Evolutionary conservation across 2,113 vertebrate genomes (phyloP).

Genomic region (Bettongia penicillata): DNA sequence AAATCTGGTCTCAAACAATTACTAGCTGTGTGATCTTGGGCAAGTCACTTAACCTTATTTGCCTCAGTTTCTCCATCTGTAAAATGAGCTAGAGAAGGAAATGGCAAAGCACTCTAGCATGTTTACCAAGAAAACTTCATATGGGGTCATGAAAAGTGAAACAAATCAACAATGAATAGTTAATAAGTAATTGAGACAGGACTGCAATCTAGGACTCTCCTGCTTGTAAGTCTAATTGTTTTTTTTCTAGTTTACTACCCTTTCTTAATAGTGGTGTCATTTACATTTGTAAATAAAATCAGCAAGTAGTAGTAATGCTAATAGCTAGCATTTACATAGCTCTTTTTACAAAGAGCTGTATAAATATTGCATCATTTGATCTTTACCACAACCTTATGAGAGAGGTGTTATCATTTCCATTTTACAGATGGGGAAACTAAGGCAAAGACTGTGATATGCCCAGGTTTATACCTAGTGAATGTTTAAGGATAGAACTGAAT

Average conservation of each 20-base stretch:
- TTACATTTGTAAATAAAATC: neutral
- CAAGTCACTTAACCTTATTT: neutral
- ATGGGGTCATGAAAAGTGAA: too few species aligned
- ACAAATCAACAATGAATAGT: neutral
- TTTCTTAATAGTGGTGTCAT: neutral
- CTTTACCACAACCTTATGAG: too few species aligned
- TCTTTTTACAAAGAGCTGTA: too few species aligned
- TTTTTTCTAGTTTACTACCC: neutral
- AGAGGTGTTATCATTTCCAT: too few species aligned
- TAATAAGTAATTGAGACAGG: neutral
- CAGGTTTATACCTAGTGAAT: too few species aligned
- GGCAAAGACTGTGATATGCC: too few species aligned
- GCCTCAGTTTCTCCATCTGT: neutral
- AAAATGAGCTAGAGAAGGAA: neutral
- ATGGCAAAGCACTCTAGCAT: neutral
- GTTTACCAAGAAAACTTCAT: neutral
- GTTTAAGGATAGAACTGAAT: too few species aligned
- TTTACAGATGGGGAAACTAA: too few species aligned
- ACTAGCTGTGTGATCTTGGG: neutral
- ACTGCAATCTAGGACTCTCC: neutral
- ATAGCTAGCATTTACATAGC: too few species aligned
- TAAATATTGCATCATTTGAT: too few species aligned
- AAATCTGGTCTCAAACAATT: neutral
- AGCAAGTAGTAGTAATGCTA: too few species aligned
- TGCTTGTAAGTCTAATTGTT: neutral